Percentiles rank a stretch among this genome's conserved stretches.
phyloP scores from a whole-genome alignment of 2,888 invertebrate genomes.

The Eilema sororculum region DNA sequence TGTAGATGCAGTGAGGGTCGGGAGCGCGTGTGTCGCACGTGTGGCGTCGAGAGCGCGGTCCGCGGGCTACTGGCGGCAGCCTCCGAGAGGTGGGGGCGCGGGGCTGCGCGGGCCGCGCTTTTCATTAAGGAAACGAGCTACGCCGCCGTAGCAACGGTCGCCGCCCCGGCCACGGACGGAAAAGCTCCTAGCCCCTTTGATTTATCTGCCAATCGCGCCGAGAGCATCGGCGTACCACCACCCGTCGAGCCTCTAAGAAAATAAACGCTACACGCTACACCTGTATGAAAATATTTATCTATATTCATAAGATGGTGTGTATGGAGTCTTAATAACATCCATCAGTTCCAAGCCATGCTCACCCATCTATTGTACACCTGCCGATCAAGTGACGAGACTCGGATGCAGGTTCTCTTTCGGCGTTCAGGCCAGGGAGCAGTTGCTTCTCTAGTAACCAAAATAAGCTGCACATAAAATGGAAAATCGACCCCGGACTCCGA shows the following conservation, averaged over 20 bases:
- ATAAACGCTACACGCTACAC: slow-evolving; percentile 18
- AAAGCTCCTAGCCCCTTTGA: slow-evolving; percentile 67
- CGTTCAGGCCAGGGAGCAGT: too few relatives aligned
- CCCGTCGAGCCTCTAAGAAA: slow-evolving; percentile 45
- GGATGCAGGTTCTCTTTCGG: too few relatives aligned
- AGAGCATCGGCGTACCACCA: slow-evolving; percentile 27
- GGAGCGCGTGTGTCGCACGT: slow-evolving; percentile 64
- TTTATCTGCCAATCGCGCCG: slow-evolving; percentile 62
- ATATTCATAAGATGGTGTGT: background rate
- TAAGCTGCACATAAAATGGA: too few relatives aligned
- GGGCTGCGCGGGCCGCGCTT: slow-evolving; percentile 81
- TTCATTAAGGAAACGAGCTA: slow-evolving; percentile 73
- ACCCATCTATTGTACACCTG: too few relatives aligned
- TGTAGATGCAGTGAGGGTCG: slow-evolving; percentile 49
- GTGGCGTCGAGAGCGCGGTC: slow-evolving; percentile 75
- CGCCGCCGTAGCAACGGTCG: slow-evolving; percentile 72
- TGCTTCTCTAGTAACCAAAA: too few relatives aligned
- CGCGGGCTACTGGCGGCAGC: slow-evolving; percentile 83
- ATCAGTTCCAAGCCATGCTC: too few relatives aligned
- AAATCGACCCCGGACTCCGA: too few relatives aligned
- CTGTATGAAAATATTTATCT: background rate
- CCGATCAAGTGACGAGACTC: too few relatives aligned
- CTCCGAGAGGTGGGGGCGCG: slow-evolving; percentile 71
- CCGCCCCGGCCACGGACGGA: slow-evolving; percentile 68
- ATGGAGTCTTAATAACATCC: too few relatives aligned